A percentile compares a stretch with the other conserved stretches of the same genome.
Evolutionary conservation across 2,113 vertebrate species (phyloP).

Genomic region (Pluvianellus socialis): DNA sequence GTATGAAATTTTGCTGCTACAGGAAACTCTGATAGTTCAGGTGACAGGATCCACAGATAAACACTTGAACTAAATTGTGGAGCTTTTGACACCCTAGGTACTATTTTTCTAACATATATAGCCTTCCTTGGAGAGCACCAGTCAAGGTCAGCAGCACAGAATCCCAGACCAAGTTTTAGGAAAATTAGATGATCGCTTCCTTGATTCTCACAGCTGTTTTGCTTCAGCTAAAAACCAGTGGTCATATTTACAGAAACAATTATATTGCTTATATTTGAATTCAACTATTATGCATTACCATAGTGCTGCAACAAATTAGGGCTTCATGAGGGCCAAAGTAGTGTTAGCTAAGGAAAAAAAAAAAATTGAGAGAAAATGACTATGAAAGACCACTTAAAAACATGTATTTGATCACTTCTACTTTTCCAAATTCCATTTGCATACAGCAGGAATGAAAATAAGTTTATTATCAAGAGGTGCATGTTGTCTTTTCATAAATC

Average conservation of each 20-base stretch:
- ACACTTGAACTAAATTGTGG: neutral
- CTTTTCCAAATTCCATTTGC: neutral
- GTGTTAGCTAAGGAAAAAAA: neutral
- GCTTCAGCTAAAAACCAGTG: neutral
- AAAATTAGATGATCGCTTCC: neutral
- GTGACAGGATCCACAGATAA: neutral
- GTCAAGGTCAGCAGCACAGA: neutral
- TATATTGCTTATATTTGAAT: neutral
- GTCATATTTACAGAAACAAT: neutral
- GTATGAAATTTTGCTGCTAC: neutral
- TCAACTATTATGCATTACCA: neutral
- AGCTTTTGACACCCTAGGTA: neutral
- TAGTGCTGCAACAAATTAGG: neutral
- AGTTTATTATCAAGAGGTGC: neutral
- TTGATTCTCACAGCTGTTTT: neutral
- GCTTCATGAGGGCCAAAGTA: neutral
- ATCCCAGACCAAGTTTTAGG: neutral
- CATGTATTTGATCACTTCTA: neutral
- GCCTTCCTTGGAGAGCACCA: neutral
- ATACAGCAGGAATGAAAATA: neutral
- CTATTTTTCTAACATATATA: neutral
- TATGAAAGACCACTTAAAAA: neutral
- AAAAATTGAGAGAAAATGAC: neutral
- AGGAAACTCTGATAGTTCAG: neutral
- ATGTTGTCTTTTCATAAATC: neutral